These are phyloP conservation scores for Diachasma alloeum DNA, from an alignment of 1,140 invertebrate species.

Conservation along the genomic window DNA sequence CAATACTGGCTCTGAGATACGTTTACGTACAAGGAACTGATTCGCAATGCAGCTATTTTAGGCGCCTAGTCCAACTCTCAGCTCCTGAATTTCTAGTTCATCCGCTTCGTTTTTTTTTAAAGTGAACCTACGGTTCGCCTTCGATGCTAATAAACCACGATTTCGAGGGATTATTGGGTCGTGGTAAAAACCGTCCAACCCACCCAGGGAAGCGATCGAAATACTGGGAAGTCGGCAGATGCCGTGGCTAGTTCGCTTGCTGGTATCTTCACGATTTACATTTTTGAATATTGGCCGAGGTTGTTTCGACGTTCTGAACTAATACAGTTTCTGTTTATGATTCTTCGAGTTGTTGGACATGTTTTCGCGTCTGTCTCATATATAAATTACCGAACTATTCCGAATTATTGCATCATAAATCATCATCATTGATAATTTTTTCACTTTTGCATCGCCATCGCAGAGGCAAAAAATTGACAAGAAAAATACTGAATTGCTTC, in stretches of 20 bases:
- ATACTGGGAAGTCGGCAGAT: slow-evolving; percentile 43
- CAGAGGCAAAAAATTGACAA: not conserved
- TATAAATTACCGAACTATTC: no score
- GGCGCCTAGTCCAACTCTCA: slow-evolving; percentile 28
- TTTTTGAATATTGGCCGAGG: not conserved
- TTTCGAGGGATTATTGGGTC: slow-evolving; percentile 44
- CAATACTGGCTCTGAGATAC: slow-evolving; percentile 25
- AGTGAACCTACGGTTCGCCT: slow-evolving; percentile 28
- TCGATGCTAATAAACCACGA: slow-evolving; percentile 53
- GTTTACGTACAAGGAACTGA: slow-evolving; percentile 43
- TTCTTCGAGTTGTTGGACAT: no score
- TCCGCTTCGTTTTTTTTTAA: slow-evolving; percentile 20
- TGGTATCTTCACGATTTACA: slow-evolving; percentile 32
- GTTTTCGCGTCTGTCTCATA: no score
- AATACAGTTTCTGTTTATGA: no score
- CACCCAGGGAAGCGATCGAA: slow-evolving; percentile 26
- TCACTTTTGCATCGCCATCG: not conserved
- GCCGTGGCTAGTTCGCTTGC: slow-evolving; percentile 24
- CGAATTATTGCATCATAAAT: not conserved
- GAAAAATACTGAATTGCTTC: not conserved
- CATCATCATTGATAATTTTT: not conserved
- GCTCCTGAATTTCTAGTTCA: slow-evolving; percentile 5
- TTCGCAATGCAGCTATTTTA: slow-evolving; percentile 49
- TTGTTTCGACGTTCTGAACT: no score
- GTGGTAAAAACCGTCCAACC: slow-evolving; percentile 33